A percentile compares a stretch with the other conserved stretches of the same genome.
These are phyloP conservation scores for Zootermopsis nevadensis DNA, from an alignment of 2,888 invertebrate species.

Conservation along the genomic window DNA sequence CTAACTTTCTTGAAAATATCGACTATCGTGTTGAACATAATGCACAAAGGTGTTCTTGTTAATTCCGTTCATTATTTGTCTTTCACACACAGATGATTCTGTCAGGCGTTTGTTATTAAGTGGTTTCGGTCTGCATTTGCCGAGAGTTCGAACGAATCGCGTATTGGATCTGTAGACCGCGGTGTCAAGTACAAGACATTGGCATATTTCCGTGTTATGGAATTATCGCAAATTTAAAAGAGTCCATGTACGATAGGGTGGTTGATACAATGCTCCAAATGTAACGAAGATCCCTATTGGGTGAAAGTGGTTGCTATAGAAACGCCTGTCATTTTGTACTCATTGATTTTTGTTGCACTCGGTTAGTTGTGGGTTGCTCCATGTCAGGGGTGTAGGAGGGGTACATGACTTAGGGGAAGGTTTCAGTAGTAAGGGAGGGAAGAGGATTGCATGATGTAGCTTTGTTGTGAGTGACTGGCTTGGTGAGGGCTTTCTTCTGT, in stretches of 20 bases:
- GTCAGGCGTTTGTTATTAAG: no score
- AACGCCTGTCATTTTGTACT: conserved; percentile 46
- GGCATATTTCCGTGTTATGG: neutral
- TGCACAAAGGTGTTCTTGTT: neutral
- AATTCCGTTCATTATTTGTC: neutral
- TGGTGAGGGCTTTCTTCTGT: neutral
- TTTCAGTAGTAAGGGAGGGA: neutral
- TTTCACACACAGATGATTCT: neutral
- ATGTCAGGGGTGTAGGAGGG: neutral
- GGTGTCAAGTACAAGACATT: neutral
- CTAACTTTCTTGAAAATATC: neutral
- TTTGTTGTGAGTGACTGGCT: conserved; percentile 7
- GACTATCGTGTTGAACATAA: neutral
- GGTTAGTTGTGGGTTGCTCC: conserved; percentile 7
- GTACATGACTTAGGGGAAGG: conserved; percentile 17
- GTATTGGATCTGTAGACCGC: no score
- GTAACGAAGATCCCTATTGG: conserved; percentile 33
- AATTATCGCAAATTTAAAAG: neutral
- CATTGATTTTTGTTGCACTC: conserved; percentile 45
- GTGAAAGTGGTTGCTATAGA: conserved; percentile 29
- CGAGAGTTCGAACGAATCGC: neutral
- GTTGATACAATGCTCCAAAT: conserved; percentile 26
- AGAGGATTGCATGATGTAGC: conserved; percentile 13
- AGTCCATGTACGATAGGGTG: conserved; percentile 18
- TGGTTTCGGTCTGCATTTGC: neutral